Percentiles rank a stretch among this genome's conserved stretches.
Evolutionary conservation across 2,797 vertebrate species (phyloP).

Genomic region (Eospalax fontanierii): DNA sequence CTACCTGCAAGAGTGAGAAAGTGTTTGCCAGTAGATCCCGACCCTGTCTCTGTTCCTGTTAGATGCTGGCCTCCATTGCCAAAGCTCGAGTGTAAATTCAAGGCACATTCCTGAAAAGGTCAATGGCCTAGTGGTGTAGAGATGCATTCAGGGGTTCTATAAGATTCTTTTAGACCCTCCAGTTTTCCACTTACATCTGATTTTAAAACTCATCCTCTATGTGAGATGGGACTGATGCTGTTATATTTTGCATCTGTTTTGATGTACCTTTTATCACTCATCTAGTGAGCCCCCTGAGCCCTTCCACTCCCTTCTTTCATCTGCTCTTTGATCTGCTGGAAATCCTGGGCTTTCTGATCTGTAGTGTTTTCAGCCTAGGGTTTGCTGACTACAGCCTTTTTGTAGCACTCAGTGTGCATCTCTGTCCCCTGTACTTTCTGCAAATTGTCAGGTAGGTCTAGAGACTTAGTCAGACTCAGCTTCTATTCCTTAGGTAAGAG

Average conservation of each 20-base stretch:
- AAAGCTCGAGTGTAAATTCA: not conserved
- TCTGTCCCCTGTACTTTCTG: not conserved
- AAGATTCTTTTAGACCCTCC: not conserved
- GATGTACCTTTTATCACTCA: not conserved
- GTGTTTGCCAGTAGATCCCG: not conserved
- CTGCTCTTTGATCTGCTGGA: not conserved
- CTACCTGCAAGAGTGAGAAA: not conserved
- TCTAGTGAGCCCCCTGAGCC: not conserved
- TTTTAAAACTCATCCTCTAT: not conserved
- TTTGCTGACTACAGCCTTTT: not conserved
- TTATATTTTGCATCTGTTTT: not conserved
- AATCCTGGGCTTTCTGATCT: not conserved
- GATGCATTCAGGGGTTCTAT: not conserved
- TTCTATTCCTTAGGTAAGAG: not conserved
- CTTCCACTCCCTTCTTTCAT: not conserved
- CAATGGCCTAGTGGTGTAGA: not conserved
- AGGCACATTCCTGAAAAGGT: not conserved
- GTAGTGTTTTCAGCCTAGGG: not conserved
- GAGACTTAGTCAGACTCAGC: not conserved
- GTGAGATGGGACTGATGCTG: not conserved
- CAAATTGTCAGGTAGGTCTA: not conserved
- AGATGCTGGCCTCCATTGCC: not conserved
- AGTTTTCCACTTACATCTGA: not conserved
- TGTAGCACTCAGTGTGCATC: no score
- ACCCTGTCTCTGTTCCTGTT: not conserved